Conservation (phyloP, 2,113 vertebrate genomes). For the Chaetops frenatus region DNA sequence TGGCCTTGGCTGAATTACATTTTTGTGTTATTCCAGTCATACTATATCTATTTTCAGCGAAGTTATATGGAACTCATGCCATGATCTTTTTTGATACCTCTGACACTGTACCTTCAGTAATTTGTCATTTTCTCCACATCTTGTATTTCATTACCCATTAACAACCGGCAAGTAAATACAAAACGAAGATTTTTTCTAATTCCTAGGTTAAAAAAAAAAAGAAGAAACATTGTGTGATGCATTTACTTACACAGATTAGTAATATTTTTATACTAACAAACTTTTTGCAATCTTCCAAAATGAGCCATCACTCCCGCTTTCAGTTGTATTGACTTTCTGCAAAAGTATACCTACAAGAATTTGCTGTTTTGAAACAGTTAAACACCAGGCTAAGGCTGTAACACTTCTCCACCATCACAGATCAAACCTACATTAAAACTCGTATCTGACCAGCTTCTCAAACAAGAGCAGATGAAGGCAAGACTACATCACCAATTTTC, state of each 20-base stretch:
- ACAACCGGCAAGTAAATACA: background rate
- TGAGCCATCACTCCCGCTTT: background rate
- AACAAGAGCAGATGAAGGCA: background rate
- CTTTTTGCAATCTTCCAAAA: background rate
- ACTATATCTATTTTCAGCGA: background rate
- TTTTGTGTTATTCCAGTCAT: background rate
- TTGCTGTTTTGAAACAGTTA: background rate
- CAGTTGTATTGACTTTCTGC: background rate
- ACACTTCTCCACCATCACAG: background rate
- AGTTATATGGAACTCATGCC: background rate
- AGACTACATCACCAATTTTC: background rate
- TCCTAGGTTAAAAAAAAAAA: background rate
- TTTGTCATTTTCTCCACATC: background rate
- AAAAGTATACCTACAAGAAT: background rate
- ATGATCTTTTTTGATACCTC: background rate
- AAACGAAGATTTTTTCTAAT: background rate
- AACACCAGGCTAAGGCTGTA: background rate
- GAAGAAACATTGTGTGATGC: background rate
- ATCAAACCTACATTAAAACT: background rate
- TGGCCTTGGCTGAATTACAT: background rate
- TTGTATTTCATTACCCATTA: background rate
- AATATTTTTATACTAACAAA: background rate
- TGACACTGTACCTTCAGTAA: background rate
- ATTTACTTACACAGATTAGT: background rate
- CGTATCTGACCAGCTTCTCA: background rate